Evolutionary conservation across 2,113 vertebrate species (phyloP).

Genomic region (Lates calcarifer): DNA sequence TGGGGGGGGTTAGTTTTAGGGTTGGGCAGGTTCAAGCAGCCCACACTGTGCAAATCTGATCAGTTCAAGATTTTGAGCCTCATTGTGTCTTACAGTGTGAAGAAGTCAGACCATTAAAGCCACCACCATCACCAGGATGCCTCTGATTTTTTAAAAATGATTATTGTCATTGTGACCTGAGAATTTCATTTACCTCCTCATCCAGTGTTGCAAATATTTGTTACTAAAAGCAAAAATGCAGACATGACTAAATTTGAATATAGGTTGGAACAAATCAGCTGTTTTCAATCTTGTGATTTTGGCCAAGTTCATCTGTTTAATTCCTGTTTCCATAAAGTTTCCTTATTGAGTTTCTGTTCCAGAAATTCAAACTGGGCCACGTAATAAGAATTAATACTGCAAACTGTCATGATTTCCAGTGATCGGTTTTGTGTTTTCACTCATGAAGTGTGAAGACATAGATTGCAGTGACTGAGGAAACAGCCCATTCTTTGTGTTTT

Average conservation of each 20-base stretch:
- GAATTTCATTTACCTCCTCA: background rate
- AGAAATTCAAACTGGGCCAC: background rate
- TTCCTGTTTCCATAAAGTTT: background rate
- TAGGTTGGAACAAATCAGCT: background rate
- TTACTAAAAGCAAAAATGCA: background rate
- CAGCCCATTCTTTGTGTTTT: slow-evolving; percentile 20
- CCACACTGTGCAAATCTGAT: slow-evolving; percentile 55
- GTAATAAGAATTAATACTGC: background rate
- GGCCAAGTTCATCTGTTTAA: background rate
- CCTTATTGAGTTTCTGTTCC: accelerated
- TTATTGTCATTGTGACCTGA: background rate
- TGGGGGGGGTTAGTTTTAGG: slow-evolving; percentile 64
- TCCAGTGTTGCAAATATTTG: background rate
- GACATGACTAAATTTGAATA: background rate
- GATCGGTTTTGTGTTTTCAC: too few species aligned
- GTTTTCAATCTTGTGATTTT: background rate
- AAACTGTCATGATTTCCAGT: background rate
- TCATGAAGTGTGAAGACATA: background rate
- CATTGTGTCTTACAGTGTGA: slow-evolving; percentile 4
- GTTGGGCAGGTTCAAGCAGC: slow-evolving; percentile 56
- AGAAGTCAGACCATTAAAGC: slow-evolving; percentile 8
- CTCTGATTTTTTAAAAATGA: background rate
- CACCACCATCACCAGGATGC: background rate
- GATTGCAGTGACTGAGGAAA: background rate
- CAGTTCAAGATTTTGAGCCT: slow-evolving; percentile 17